A percentile compares a stretch with the other conserved stretches of the same genome.
phyloP scores from a whole-genome alignment of 2,888 invertebrate species.

The Cantharis flavilabris region DNA sequence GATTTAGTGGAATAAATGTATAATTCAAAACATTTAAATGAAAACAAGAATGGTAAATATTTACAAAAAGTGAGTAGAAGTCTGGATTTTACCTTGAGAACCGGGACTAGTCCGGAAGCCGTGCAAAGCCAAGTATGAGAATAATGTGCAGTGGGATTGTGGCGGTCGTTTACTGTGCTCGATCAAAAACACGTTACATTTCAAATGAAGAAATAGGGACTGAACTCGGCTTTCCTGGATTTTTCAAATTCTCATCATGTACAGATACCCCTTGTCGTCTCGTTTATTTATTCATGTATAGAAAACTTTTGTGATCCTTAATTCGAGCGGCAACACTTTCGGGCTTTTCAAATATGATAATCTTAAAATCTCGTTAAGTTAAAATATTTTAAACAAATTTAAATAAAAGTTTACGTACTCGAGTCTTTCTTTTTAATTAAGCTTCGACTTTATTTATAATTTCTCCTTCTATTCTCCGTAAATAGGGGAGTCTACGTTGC shows the following conservation, averaged over 20 bases:
- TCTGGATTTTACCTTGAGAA: constrained; percentile 42
- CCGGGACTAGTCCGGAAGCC: constrained; percentile 43
- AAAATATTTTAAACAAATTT: neutral
- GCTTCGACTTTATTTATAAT: neutral
- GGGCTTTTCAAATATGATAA: neutral
- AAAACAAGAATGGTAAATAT: constrained; percentile 18
- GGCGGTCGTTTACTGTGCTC: constrained; percentile 47
- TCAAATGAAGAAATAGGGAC: constrained; percentile 52
- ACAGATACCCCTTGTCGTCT: constrained; percentile 24
- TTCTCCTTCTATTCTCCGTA: constrained; percentile 1
- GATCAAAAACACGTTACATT: constrained; percentile 55
- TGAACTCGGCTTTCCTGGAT: constrained; percentile 43
- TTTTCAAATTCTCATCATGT: constrained; percentile 42
- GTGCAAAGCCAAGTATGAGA: constrained; percentile 46
- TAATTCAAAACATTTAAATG: constrained; percentile 1
- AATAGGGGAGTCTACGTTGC: constrained; percentile 28
- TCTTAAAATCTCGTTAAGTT: neutral
- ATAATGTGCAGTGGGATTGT: constrained; percentile 42
- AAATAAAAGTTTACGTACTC: neutral
- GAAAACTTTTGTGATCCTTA: constrained; percentile 13
- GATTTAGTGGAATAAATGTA: neutral
- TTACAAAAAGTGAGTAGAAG: constrained; percentile 23
- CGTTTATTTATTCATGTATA: constrained; percentile 23
- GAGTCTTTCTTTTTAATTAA: neutral
- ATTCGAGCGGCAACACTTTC: constrained; percentile 4